phyloP scores from a whole-genome alignment of 2,797 vertebrate species.

The Siniperca undulata region DNA sequence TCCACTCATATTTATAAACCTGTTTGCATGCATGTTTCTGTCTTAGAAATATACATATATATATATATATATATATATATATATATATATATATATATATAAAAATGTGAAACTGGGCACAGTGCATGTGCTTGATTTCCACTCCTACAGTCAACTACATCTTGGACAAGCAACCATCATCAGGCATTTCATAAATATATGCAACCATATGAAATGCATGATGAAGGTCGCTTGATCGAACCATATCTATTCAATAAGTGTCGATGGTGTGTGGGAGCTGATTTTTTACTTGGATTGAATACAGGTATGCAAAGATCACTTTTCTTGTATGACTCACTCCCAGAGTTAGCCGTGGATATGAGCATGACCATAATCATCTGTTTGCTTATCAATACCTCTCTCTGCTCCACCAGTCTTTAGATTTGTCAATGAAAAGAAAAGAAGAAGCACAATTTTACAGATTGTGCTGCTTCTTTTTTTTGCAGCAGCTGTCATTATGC shows the following conservation, averaged over 20 bases:
- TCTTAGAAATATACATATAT: too few relatives aligned
- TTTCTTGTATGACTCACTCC: not conserved
- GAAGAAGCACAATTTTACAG: not conserved
- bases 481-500: not conserved
- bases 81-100: not conserved
- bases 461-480: too few relatives aligned
- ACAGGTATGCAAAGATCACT: not conserved
- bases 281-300: not conserved
- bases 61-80: too few relatives aligned
- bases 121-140: not conserved
- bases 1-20: constrained; percentile 7
- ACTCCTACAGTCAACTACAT: not conserved
- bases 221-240: not conserved
- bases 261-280: not conserved
- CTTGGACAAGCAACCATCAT: not conserved
- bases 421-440: too few relatives aligned
- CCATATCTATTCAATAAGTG: not conserved
- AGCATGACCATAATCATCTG: not conserved
- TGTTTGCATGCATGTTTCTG: not conserved
- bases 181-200: not conserved
- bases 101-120: not conserved
- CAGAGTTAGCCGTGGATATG: not conserved
- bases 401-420: not conserved
- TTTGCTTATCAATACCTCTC: not conserved
- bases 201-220: not conserved